Base-by-base conservation (phyloP, 2,113 vertebrate species). In the Mus spicilegus region DNA sequence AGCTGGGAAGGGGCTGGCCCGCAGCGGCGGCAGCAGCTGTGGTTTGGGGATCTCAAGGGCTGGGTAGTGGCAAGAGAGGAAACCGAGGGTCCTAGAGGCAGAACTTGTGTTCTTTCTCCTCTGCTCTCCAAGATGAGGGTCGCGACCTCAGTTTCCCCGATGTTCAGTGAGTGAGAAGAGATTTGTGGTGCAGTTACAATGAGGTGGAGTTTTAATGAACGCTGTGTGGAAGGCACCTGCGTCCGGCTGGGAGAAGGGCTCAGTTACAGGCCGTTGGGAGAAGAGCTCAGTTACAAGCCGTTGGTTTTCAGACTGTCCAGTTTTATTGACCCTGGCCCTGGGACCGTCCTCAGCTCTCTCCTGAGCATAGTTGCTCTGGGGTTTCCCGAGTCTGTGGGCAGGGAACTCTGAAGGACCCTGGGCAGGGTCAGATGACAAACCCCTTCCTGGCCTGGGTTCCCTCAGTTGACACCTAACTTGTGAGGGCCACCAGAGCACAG, bases 381-480 rank as follows among this genome's bases (percentile, higher is more conserved):
- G 12, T 65, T 85, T 56, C 91, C 72, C 36, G 69, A 51, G 26
- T 72, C 65, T 91, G 76, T 56, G 65, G 28, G 33, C 63, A 81
- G 36, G 63, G 82, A n/a, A 51, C 58, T 49, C 70, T 85, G 58
- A 65, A 65, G 81, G 58, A 85, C 26, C 26, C 26, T 12, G 54
- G 67, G 73, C 33, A 87, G 28, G 58, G 24, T 63, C 86, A 87
- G 56, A 30, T 36, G 65, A 24, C 22, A 63, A 86, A 42, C 13
- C 81, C 85, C 85, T 93, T 93, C 87, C 63, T 36, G 54, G 61
- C 20, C 82, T 90, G 28, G 28, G 91, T 92, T 95, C 96, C 39
- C 84, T 85, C 51, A 13, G 70, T 80, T 91, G 94, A 73, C 76
- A 92, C 39, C 51, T 78, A n/a, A 16, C 49, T 76, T 42, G 58